Evolutionary conservation across 2,888 invertebrate species (phyloP).

Genomic region (Listrodromus nycthemerus): DNA sequence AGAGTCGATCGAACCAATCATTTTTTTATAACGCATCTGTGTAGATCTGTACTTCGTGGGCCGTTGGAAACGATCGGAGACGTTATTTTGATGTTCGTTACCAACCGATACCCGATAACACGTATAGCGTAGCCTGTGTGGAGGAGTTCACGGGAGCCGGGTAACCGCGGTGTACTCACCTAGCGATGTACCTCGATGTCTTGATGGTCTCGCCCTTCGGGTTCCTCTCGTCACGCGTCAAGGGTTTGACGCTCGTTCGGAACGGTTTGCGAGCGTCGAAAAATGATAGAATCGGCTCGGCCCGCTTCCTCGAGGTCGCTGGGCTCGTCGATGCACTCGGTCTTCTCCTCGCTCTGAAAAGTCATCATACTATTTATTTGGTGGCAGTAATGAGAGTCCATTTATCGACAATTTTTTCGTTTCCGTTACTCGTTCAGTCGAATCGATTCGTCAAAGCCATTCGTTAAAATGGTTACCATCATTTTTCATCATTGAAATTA

Average conservation of each 20-base stretch:
- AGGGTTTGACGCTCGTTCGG: slow-evolving; percentile 65
- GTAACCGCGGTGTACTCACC: slow-evolving; percentile 21
- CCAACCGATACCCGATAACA: background rate
- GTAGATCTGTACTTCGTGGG: background rate
- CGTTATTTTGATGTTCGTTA: too few relatives aligned
- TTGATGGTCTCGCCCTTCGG: slow-evolving; percentile 39
- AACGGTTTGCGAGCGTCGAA: slow-evolving; percentile 73
- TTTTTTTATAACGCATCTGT: background rate
- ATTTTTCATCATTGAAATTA: too few relatives aligned
- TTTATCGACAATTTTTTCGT: too few relatives aligned
- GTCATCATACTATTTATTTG: background rate
- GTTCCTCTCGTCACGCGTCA: slow-evolving; percentile 2
- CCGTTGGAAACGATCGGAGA: background rate
- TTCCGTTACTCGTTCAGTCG: too few relatives aligned
- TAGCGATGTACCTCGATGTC: slow-evolving; percentile 33
- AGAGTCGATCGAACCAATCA: slow-evolving; percentile 31
- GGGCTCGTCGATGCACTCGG: slow-evolving; percentile 60
- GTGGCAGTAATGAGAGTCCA: too few relatives aligned
- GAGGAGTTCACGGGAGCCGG: too few relatives aligned
- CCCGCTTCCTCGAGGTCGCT: slow-evolving; percentile 66
- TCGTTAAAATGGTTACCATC: too few relatives aligned
- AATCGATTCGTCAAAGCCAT: too few relatives aligned
- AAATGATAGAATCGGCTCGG: slow-evolving; percentile 72
- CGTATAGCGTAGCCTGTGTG: background rate
- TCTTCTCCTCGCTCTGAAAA: slow-evolving; percentile 69